phyloP scores from a whole-genome alignment of 2,113 vertebrate species.

The Rhinogobius similis region DNA sequence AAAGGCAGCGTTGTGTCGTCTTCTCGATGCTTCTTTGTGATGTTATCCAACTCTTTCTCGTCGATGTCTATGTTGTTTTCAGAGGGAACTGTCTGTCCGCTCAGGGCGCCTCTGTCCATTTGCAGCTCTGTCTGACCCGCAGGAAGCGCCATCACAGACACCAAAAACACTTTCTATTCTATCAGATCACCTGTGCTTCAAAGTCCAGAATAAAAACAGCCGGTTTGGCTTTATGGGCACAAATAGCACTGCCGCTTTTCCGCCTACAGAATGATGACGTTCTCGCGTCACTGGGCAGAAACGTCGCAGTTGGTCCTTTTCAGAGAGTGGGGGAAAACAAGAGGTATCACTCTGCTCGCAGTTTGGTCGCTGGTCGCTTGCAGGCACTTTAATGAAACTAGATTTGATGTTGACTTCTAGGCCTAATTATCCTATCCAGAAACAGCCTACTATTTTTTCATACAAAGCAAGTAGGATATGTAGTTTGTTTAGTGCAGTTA shows the following conservation, averaged over 20 bases:
- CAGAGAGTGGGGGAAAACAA: conserved; percentile 9
- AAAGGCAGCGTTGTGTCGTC: conserved; percentile 73
- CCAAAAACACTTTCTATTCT: background rate
- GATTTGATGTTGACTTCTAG: no score
- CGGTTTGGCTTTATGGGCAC: conserved; percentile 36
- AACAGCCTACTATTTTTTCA: no score
- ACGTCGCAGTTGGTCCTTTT: conserved; percentile 42
- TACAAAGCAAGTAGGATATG: no score
- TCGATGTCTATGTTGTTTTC: conserved; percentile 79
- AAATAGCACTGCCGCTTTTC: conserved; percentile 63
- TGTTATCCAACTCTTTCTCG: conserved; percentile 78
- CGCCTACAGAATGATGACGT: conserved; percentile 66
- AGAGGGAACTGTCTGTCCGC: conserved; percentile 54
- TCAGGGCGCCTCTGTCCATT: conserved; percentile 63
- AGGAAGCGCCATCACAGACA: conserved; percentile 68
- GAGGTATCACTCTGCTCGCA: conserved; percentile 44
- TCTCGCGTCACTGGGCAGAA: conserved; percentile 46
- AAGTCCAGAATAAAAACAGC: conserved; percentile 14
- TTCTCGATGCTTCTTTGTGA: conserved; percentile 72
- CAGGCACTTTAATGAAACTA: no score
- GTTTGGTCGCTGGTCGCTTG: background rate
- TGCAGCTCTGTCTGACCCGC: conserved; percentile 63
- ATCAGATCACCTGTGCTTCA: background rate
- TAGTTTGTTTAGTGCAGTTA: no score
- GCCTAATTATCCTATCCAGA: no score